These are phyloP conservation scores for Cepaea nemoralis DNA, from an alignment of 1,140 invertebrate genomes.

Conservation along the genomic window DNA sequence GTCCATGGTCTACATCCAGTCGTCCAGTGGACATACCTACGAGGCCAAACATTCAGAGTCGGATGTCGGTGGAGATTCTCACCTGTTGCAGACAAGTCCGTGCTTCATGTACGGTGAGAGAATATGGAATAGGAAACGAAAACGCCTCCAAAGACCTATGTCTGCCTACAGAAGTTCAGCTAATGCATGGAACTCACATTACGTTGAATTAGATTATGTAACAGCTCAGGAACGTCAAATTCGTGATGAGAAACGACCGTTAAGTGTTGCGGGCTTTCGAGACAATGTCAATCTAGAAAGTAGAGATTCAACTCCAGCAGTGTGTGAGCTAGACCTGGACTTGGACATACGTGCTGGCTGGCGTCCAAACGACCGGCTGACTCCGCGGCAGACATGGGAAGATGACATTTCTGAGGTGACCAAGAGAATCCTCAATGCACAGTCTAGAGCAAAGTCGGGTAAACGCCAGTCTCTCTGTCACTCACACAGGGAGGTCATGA, in stretches of 20 bases:
- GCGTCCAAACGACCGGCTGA: slow-evolving; percentile 35
- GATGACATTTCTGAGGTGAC: slow-evolving; percentile 38
- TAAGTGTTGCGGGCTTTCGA: neutral
- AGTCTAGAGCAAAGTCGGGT: neutral
- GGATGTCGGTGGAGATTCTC: neutral
- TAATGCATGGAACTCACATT: neutral
- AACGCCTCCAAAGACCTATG: slow-evolving; percentile 49
- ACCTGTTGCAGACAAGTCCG: slow-evolving; percentile 10
- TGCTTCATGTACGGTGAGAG: slow-evolving; percentile 62
- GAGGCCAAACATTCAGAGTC: slow-evolving; percentile 49
- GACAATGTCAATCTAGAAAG: neutral
- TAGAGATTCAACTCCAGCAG: neutral
- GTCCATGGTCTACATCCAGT: slow-evolving; percentile 58
- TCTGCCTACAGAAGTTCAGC: slow-evolving; percentile 42
- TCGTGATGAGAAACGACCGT: neutral
- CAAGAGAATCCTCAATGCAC: slow-evolving; percentile 34
- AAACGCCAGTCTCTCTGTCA: slow-evolving; percentile 14
- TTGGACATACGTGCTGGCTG: slow-evolving; percentile 10
- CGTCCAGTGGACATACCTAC: slow-evolving; percentile 58
- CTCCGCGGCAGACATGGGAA: slow-evolving; percentile 37
- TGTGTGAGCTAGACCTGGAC: neutral
- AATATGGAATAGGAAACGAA: slow-evolving; percentile 55
- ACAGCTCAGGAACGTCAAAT: neutral
- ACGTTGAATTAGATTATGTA: neutral
- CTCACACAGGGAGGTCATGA: slow-evolving; percentile 6